These are phyloP conservation scores for Drepana arcuata DNA, from an alignment of 1,140 invertebrate genomes.

Conservation along the genomic window DNA sequence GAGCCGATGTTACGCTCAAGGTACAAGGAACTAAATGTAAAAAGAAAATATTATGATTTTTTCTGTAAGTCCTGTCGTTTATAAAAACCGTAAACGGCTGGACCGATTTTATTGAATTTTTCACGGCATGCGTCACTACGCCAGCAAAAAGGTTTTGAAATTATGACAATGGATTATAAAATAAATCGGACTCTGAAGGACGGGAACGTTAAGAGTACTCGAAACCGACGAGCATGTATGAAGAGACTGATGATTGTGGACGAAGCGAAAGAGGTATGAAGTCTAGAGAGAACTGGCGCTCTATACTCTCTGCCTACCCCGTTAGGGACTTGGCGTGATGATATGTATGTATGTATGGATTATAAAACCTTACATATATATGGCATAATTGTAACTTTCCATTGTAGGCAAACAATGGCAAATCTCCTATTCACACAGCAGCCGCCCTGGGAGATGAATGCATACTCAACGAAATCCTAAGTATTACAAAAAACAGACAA, in stretches of 20 bases:
- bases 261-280: no score
- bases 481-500: conserved; percentile 61
- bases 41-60: neutral
- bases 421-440: conserved; percentile 74
- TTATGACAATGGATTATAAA: neutral
- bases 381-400: neutral
- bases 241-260: neutral
- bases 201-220: neutral
- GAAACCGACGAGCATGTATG: neutral
- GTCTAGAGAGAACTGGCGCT: neutral
- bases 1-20: conserved; percentile 76
- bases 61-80: neutral
- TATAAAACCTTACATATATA: neutral
- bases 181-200: neutral
- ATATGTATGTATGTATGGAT: neutral
- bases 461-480: conserved; percentile 75
- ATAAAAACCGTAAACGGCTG: no score
- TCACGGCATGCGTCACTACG: no score
- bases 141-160: no score
- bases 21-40: conserved; percentile 14
- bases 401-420: conserved; percentile 72
- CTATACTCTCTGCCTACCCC: neutral
- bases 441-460: conserved; percentile 74
- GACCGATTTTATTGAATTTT: no score
- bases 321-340: neutral